Conservation (phyloP, 1,140 invertebrate species). For the Leptestheria dahalacensis region DNA sequence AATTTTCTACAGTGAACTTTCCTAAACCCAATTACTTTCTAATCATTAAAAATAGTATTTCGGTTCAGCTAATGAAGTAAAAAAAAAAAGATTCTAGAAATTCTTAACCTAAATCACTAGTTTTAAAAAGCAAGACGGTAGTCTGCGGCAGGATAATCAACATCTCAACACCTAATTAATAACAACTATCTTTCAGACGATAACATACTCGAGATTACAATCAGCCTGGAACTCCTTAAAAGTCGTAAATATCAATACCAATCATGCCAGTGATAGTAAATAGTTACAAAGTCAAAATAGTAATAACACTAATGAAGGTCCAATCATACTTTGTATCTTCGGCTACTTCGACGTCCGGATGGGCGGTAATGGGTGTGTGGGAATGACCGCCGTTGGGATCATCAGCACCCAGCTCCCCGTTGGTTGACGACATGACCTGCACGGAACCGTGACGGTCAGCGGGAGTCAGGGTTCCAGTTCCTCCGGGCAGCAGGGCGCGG, state of each 20-base stretch:
- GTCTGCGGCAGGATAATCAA: no score
- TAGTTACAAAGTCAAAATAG: not conserved
- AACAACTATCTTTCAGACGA: no score
- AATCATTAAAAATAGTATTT: no score
- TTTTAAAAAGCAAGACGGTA: no score
- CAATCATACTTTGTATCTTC: slow-evolving; percentile 68
- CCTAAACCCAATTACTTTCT: no score
- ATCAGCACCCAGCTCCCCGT: slow-evolving; percentile 85
- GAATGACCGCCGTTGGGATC: slow-evolving; percentile 91
- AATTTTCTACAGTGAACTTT: no score
- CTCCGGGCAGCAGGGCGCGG: slow-evolving; percentile 22
- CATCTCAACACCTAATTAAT: no score
- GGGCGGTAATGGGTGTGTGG: slow-evolving; percentile 86
- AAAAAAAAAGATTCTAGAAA: no score
- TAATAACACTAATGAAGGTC: not conserved
- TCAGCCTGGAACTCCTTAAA: not conserved
- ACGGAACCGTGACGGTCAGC: slow-evolving; percentile 86
- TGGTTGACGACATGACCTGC: slow-evolving; percentile 92
- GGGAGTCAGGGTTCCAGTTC: slow-evolving; percentile 58
- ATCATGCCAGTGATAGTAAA: not conserved
- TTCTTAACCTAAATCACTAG: no score
- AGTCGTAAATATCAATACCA: not conserved
- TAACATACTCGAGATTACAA: not conserved
- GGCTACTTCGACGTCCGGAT: slow-evolving; percentile 79
- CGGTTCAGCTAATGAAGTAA: no score